phyloP scores from a whole-genome alignment of 2,888 invertebrate genomes.

The Euphydryas editha region DNA sequence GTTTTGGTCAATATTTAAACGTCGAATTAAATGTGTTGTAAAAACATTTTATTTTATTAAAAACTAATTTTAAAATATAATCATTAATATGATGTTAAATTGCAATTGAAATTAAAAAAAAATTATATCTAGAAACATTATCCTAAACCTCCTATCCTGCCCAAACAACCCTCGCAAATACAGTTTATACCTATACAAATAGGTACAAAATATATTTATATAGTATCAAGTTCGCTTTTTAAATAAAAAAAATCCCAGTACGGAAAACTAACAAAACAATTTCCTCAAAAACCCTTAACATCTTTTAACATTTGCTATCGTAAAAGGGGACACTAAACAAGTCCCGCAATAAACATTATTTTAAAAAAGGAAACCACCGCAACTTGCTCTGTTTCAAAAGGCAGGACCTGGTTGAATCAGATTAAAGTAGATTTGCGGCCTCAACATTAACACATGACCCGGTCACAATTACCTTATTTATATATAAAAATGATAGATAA shows the following conservation, averaged over 20 bases:
- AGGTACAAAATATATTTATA: background rate
- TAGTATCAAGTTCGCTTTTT: background rate
- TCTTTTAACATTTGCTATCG: constrained; percentile 78
- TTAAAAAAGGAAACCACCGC: constrained; percentile 68
- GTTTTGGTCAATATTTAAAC: no score
- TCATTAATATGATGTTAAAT: no score
- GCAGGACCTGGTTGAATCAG: constrained; percentile 73
- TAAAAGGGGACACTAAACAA: constrained; percentile 73
- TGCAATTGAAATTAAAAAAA: no score
- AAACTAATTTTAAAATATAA: no score
- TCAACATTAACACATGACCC: constrained; percentile 79
- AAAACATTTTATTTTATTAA: no score
- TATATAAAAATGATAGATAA: background rate
- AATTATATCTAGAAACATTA: no score
- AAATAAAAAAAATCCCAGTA: background rate
- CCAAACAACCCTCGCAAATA: no score
- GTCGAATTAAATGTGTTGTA: no score
- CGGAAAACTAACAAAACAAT: constrained; percentile 55
- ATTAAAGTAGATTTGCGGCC: constrained; percentile 77
- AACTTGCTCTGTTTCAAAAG: constrained; percentile 78
- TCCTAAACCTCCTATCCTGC: no score
- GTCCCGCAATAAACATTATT: constrained; percentile 72
- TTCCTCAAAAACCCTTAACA: constrained; percentile 77
- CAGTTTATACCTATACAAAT: no score
- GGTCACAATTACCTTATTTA: constrained; percentile 55